Conservation (phyloP, 1,140 invertebrate species). For the Brachionus sp. region DNA sequence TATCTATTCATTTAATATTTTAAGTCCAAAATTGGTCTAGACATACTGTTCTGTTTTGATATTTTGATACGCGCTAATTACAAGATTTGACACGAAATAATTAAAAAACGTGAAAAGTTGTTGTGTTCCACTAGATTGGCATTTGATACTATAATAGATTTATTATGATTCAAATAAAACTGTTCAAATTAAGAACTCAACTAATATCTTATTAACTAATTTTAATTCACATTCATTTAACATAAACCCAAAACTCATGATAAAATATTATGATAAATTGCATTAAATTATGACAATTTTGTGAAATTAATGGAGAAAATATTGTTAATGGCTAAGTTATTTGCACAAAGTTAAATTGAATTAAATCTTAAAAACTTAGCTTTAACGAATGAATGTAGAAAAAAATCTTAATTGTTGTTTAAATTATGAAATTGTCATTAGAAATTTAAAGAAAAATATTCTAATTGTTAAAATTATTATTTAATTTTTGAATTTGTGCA, state of each 20-base stretch:
- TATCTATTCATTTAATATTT: background rate
- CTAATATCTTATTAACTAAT: background rate
- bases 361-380: background rate
- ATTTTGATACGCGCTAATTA: background rate
- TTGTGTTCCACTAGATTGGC: no score
- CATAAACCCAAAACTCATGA: slow-evolving; percentile 12
- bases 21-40: background rate
- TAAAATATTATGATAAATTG: background rate
- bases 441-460: background rate
- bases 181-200: background rate
- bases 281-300: background rate
- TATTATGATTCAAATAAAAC: background rate
- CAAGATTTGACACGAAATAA: background rate
- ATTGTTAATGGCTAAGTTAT: background rate
- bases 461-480: background rate
- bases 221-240: slow-evolving; percentile 21
- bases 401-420: background rate
- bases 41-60: background rate
- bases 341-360: background rate
- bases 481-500: background rate
- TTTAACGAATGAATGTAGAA: background rate
- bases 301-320: background rate
- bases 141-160: background rate
- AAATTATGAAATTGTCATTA: background rate
- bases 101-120: no score